phyloP scores from a whole-genome alignment of 2,113 vertebrate species.

The Apteryx owenii region DNA sequence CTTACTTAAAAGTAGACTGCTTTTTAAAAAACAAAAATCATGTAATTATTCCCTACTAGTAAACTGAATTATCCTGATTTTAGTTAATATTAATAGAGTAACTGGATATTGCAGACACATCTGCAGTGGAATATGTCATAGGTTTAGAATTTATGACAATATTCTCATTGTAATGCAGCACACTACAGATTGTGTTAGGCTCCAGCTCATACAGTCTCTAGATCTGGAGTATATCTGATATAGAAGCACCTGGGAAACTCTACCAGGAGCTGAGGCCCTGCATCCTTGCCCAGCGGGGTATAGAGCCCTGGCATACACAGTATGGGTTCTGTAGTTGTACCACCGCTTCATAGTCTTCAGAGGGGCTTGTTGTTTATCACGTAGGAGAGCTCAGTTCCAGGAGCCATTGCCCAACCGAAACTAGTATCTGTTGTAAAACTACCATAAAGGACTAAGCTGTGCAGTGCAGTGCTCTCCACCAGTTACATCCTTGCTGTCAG shows the following conservation, averaged over 20 bases:
- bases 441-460: neutral
- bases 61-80: neutral
- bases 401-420: neutral
- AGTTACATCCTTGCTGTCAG: neutral
- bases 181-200: neutral
- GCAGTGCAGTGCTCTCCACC: accelerated
- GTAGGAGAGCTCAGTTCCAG: neutral
- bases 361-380: neutral
- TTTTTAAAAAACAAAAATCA: neutral
- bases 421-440: neutral
- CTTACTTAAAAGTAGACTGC: neutral
- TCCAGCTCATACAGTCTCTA: neutral
- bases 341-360: neutral
- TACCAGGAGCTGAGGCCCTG: neutral
- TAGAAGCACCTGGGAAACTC: accelerated
- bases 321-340: neutral
- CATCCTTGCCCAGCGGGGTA: neutral
- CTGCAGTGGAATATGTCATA: neutral
- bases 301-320: neutral
- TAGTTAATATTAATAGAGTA: neutral
- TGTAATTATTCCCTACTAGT: neutral
- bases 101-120: neutral
- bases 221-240: neutral
- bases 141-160: neutral
- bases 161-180: neutral